These are phyloP conservation scores for Astreopora myriophthalma DNA, from an alignment of 64 coral and sea anemone genomes.

Conservation along the genomic window DNA sequence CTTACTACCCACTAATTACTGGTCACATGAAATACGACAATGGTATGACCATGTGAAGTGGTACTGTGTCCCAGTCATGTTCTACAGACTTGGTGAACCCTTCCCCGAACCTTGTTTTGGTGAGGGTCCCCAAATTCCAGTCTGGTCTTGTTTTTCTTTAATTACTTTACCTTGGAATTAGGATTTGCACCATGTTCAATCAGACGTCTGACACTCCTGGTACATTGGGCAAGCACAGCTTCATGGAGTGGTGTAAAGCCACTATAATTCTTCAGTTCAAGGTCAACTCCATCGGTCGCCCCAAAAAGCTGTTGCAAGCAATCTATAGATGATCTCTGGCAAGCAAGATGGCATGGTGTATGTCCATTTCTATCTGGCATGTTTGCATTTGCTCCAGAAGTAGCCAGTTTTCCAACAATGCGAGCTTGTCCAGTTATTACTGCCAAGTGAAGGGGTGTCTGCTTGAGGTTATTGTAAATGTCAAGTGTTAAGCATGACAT, in stretches of 20 bases:
- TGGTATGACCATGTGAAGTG: no score
- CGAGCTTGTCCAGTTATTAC: constrained; percentile 88
- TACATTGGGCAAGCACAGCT: constrained; percentile 67
- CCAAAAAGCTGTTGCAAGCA: constrained; percentile 75
- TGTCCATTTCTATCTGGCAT: constrained; percentile 96
- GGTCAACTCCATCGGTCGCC: not conserved
- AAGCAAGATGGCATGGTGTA: constrained; percentile 80
- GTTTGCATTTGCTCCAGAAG: constrained; percentile 77
- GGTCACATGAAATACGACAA: no score
- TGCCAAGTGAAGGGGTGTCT: constrained; percentile 92
- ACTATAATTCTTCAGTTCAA: constrained; percentile 77
- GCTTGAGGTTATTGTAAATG: constrained; percentile 91
- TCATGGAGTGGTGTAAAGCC: constrained; percentile 86
- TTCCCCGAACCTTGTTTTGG: not conserved
- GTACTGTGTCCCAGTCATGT: no score
- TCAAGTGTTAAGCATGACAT: constrained; percentile 75
- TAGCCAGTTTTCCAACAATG: constrained; percentile 66
- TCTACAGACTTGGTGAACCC: no score
- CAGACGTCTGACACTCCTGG: constrained; percentile 63
- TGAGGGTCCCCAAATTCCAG: no score
- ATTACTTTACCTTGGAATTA: constrained; percentile 78
- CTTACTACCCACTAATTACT: no score
- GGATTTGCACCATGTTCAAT: constrained; percentile 80
- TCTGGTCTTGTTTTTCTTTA: not conserved
- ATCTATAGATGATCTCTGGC: constrained; percentile 52